Evolutionary conservation across 2,113 vertebrate genomes (phyloP), one percentile per base, ranked within the genome.

Genomic region (Leucosticte australis): DNA sequence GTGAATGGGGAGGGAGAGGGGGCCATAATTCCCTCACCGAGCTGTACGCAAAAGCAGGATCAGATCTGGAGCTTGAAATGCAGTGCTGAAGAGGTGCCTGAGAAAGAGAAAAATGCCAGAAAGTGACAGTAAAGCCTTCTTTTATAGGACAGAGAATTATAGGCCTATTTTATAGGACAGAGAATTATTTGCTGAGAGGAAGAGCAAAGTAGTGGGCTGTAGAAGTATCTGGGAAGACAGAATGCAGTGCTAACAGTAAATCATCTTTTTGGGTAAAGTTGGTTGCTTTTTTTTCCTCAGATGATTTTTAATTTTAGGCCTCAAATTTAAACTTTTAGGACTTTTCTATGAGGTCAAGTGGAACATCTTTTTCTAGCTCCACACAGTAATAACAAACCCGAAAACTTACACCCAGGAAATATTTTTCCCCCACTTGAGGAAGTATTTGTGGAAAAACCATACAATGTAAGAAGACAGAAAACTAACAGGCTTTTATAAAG

Each of bases 21-120:
- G 62, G 10, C 5, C 44, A 30, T 33, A 74, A 74, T n/a, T 15
- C 65, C 27, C 80, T 26, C 39, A 11, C 53, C n/a, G n/a, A 35
- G 33, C 24, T 67, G 3, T 7, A 21, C 20, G 19, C 21, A 35
- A 92, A 81, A 87, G 67, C 3, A 1, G 33, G 6, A 47, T 80
- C 55, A 55, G 26, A 73, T 64, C 46, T 69, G 63, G 46, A 92
- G n/a, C 19, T 65, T 80, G 55, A 63, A 91, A 35, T 28, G 33
- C 46, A 31, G 67, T 21, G 39, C 87, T 90, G 65, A 68, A 75
- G 47, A 83, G 28, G 28, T 87, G 59, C 46, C 56, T 59, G 56
- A 89, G 86, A 85, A 73, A 53, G 55, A 90, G 62, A 22, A 91
- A 96, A 91, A 0, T 57, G 67, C 70, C 69, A 50, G 46, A 68